Evolutionary conservation across 2,797 vertebrate species (phyloP), one percentile per base, ranked within the genome.

Genomic region (Sarcoramphus papa): DNA sequence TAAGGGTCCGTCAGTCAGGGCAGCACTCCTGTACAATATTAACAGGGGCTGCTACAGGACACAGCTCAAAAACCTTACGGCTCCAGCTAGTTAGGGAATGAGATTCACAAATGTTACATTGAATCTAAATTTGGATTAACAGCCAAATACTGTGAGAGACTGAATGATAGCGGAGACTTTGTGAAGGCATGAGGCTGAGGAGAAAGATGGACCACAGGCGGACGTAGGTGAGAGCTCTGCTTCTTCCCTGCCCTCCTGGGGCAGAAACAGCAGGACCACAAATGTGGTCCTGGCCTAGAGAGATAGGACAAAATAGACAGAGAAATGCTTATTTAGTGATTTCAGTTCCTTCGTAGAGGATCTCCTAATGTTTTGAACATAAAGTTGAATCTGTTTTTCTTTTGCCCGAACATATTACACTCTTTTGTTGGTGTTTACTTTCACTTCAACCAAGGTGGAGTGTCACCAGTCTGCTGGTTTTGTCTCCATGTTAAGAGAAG

Each of bases 401-500:
- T 90, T 77, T 79, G 33, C 33, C 47, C 12, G 10, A 57, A 54
- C 37, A 31, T 35, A 50, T 6, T 48, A 45, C 16, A 8, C 8
- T 51, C 10, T 90, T 88, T 88, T 7, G 3, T 40, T 73, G 40
- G 33, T 47, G 31, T 90, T 59, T 79, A 28, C 12, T 47, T 88
- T 69, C 28, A 56, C 24, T 92, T 92, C 69, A 69, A 22, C 47
- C 74, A 40, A 83, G 48, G 53, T 56, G 37, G 33, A 82, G 14
- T 33, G 53, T 80, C 85, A 80, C 82, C 7, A 5, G 35, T 63
- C 47, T 70, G 51, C 37, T 2, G 33, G 0, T 35, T 90, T 91
- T 94, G 25, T 79, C 37, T 94, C 89, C 68, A 53, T 85, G 53
- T 87, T 89, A 87, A 91, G 70, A 91, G 60, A 96, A 93, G 54